Percentiles rank a stretch among this genome's conserved stretches.
These are phyloP conservation scores for Etheostoma nigrum DNA, from an alignment of 2,797 vertebrate genomes.

Conservation along the genomic window DNA sequence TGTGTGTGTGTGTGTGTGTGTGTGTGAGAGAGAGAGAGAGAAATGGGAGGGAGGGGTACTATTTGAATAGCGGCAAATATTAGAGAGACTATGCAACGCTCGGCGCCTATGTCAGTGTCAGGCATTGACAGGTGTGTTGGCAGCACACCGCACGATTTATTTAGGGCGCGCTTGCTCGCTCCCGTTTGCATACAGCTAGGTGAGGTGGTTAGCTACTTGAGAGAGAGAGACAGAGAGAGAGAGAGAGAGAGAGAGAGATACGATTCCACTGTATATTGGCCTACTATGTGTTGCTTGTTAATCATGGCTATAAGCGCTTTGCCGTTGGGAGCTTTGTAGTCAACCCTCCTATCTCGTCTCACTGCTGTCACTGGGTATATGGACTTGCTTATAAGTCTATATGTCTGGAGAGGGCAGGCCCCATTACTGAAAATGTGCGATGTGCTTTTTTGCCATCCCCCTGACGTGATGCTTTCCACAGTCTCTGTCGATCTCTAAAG, in stretches of 20 bases:
- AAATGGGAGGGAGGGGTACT: slow-evolving; percentile 1
- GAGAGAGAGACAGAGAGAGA: background rate
- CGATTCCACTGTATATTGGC: slow-evolving; percentile 64
- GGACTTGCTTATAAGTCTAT: slow-evolving; percentile 40
- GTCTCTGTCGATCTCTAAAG: slow-evolving; percentile 13
- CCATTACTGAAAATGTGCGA: slow-evolving; percentile 56
- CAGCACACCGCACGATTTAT: slow-evolving; percentile 68
- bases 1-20: slow-evolving; percentile 15
- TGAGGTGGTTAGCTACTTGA: slow-evolving; percentile 54
- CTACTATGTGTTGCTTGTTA: slow-evolving; percentile 72
- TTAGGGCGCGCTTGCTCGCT: slow-evolving; percentile 70
- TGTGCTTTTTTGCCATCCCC: slow-evolving; percentile 42
- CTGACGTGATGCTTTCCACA: slow-evolving; percentile 42
- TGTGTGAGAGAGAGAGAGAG: background rate
- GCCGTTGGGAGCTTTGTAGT: slow-evolving; percentile 59
- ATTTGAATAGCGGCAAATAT: slow-evolving; percentile 53
- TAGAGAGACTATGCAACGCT: slow-evolving; percentile 56
- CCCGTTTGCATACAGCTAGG: slow-evolving; percentile 68
- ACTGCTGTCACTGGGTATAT: slow-evolving; percentile 42
- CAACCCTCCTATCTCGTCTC: slow-evolving; percentile 50
- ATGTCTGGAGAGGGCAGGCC: slow-evolving; percentile 42
- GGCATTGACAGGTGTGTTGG: slow-evolving; percentile 81
- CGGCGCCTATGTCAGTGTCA: slow-evolving; percentile 54
- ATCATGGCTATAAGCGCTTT: slow-evolving; percentile 65
- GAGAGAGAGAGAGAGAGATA: slow-evolving; percentile 33